Conservation (phyloP, 2,113 vertebrate species). For the Excalfactoria chinensis region DNA sequence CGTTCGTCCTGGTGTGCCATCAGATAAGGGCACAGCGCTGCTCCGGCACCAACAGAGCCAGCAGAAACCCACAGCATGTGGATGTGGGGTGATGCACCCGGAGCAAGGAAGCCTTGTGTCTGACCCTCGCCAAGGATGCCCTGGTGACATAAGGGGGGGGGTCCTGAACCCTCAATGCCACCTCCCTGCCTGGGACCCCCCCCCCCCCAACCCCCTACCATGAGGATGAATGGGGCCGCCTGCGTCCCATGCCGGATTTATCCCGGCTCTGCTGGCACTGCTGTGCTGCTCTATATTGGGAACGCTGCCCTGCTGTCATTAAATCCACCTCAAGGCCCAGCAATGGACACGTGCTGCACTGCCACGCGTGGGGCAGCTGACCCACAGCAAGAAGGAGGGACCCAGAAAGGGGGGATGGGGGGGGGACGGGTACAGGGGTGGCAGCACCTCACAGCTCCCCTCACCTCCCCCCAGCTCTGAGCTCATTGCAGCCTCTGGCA, state of each 20-base stretch:
- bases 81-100: neutral
- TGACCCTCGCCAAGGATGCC: conserved; percentile 61
- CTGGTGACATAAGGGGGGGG: neutral
- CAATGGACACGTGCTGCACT: neutral
- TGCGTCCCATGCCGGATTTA: neutral
- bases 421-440: no score
- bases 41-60: neutral
- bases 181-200: neutral
- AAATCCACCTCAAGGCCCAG: neutral
- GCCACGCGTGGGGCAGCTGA: neutral
- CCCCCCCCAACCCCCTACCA: neutral
- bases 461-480: no score
- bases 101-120: rapidly evolving
- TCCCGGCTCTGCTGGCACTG: neutral
- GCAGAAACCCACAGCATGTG: neutral
- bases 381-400: neutral
- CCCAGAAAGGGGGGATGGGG: no score
- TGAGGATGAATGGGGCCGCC: neutral
- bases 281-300: neutral
- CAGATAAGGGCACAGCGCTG: neutral
- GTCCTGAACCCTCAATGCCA: neutral
- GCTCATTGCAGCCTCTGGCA: no score
- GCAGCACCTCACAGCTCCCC: no score
- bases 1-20: neutral
- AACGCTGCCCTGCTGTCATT: neutral